phyloP scores from a whole-genome alignment of 2,113 vertebrate genomes.

The Actinemys pallida region DNA sequence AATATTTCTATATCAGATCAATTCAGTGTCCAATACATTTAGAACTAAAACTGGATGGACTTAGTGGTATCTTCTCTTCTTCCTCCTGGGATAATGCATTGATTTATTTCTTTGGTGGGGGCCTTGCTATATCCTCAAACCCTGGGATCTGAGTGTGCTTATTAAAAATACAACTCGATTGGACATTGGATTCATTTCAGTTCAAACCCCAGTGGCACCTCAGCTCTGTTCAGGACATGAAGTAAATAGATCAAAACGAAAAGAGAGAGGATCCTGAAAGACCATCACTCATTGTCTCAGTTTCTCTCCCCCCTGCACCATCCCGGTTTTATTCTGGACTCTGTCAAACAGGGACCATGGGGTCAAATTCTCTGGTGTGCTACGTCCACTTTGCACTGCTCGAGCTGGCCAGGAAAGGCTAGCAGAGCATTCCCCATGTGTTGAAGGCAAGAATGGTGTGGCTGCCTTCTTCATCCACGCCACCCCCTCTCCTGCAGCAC shows the following conservation, averaged over 20 bases:
- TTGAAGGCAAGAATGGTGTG: too few species aligned
- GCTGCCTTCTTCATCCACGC: too few species aligned
- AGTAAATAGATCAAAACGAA: slow-evolving; percentile 33
- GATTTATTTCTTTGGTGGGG: slow-evolving; percentile 10
- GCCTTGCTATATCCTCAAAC: slow-evolving; percentile 10
- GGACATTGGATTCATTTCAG: slow-evolving; percentile 61
- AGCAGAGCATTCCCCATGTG: too few species aligned
- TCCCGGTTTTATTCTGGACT: background rate
- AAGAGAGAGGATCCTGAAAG: background rate
- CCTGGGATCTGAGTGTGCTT: slow-evolving; percentile 36
- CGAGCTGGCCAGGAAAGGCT: background rate
- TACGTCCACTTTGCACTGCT: background rate
- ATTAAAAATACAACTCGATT: slow-evolving; percentile 57
- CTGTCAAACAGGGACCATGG: too few species aligned
- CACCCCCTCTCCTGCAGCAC: background rate
- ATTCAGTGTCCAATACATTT: background rate
- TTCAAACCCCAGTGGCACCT: slow-evolving; percentile 66
- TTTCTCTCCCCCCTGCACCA: background rate
- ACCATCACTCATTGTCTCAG: slow-evolving; percentile 47
- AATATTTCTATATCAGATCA: background rate
- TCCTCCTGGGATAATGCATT: slow-evolving; percentile 17
- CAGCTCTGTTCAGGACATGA: slow-evolving; percentile 40
- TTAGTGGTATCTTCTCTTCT: background rate
- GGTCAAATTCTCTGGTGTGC: too few species aligned
- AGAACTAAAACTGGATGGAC: background rate